Percentiles rank a stretch among this genome's conserved stretches.
phyloP scores from a whole-genome alignment of 92 coral and sea anemone species.

The Epizoanthus illoricatus region DNA sequence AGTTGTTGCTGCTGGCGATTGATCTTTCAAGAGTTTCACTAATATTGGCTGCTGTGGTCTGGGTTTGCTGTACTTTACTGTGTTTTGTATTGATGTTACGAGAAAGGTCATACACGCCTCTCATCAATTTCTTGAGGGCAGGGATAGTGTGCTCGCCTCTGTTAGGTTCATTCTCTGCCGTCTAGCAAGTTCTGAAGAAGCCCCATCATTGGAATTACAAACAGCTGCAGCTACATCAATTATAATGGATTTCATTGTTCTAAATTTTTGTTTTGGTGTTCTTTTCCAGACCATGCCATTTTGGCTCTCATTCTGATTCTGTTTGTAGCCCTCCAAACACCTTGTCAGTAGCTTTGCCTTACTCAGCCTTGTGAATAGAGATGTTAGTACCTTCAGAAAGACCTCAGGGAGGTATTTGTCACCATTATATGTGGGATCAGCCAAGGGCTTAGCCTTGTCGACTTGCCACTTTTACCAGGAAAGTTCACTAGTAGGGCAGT shows the following conservation, averaged over 20 bases:
- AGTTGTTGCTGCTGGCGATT: too few species aligned
- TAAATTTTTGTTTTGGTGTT: neutral
- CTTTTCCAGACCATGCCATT: slow-evolving; percentile 1
- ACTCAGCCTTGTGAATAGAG: slow-evolving; percentile 1
- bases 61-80: too few species aligned
- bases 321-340: slow-evolving; percentile 5
- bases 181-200: slow-evolving; percentile 16
- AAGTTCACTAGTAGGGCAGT: slow-evolving; percentile 9
- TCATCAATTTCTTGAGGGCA: neutral
- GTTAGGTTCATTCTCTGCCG: slow-evolving; percentile 21
- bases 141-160: slow-evolving; percentile 27
- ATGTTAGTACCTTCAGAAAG: slow-evolving; percentile 3
- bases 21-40: too few species aligned
- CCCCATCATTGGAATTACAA: slow-evolving; percentile 15
- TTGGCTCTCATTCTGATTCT: neutral
- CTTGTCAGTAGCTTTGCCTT: slow-evolving; percentile 11
- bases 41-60: too few species aligned
- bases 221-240: slow-evolving; percentile 30
- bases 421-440: slow-evolving; percentile 2
- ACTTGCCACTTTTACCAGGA: slow-evolving; percentile 23
- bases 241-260: neutral
- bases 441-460: slow-evolving; percentile 7
- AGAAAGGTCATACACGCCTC: neutral
- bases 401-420: slow-evolving; percentile 23
- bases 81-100: too few species aligned